These are phyloP conservation scores for Rapana venosa DNA, from an alignment of 2,888 invertebrate genomes.

Conservation along the genomic window DNA sequence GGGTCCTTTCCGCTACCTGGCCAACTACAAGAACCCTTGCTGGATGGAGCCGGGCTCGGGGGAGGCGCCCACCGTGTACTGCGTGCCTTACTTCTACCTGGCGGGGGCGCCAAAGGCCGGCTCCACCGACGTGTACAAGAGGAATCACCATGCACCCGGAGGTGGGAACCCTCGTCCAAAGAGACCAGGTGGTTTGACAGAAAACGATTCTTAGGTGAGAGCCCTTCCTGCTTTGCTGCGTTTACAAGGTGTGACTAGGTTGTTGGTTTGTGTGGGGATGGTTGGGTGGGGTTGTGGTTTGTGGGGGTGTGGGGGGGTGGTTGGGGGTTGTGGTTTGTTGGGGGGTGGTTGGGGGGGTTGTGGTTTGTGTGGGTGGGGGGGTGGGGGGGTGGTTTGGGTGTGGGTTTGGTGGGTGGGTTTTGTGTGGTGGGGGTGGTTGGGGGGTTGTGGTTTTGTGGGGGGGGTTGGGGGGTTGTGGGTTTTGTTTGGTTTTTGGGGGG, in stretches of 20 bases:
- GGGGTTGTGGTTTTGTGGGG: neutral
- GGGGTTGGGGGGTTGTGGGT: neutral
- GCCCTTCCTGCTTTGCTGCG: neutral
- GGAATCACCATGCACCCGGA: slow-evolving; percentile 43
- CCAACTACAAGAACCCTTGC: slow-evolving; percentile 47
- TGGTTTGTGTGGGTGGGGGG: no score
- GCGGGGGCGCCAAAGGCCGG: slow-evolving; percentile 46
- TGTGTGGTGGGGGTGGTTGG: neutral
- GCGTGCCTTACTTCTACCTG: slow-evolving; percentile 48
- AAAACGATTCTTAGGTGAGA: slow-evolving; percentile 32
- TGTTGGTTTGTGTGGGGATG: no score
- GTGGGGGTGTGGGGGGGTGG: no score
- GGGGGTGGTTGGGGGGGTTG: no score
- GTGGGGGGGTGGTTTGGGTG: no score
- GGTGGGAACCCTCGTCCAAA: slow-evolving; percentile 30
- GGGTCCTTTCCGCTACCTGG: slow-evolving; percentile 43
- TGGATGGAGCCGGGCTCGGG: slow-evolving; percentile 20
- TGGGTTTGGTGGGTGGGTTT: neutral
- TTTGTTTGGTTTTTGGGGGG: no score
- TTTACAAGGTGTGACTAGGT: no score
- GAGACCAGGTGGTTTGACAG: slow-evolving; percentile 48
- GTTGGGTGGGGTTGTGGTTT: no score
- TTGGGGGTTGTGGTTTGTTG: no score
- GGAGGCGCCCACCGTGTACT: slow-evolving; percentile 21
- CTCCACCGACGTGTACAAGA: slow-evolving; percentile 36